A percentile compares a stretch with the other conserved stretches of the same genome.
Evolutionary conservation across 2,888 invertebrate genomes (phyloP).

Genomic region (Lacanobia wlatinum): DNA sequence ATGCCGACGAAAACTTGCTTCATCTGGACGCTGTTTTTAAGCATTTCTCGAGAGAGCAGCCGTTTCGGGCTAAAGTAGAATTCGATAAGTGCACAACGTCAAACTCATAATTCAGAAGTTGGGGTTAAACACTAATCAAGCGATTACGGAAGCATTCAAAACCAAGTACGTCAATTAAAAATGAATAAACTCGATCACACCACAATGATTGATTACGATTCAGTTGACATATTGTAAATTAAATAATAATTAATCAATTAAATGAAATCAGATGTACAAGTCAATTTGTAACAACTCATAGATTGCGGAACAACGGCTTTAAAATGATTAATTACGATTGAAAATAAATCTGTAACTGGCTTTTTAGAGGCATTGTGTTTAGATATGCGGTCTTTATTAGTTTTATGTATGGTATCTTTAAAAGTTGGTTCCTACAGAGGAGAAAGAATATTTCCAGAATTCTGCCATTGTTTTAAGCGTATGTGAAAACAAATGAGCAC

Average conservation of each 20-base stretch:
- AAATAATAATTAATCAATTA: constrained; percentile 62
- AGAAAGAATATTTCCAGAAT: no score
- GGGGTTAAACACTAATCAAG: constrained; percentile 11
- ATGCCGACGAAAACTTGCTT: no score
- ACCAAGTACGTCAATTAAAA: constrained; percentile 27
- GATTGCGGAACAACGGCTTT: constrained; percentile 28
- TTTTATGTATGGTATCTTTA: not conserved
- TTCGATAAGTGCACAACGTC: no score
- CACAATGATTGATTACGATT: constrained; percentile 53
- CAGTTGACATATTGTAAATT: constrained; percentile 48
- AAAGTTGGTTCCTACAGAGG: no score
- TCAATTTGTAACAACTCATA: constrained; percentile 52
- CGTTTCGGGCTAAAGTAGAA: no score
- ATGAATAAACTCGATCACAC: constrained; percentile 27
- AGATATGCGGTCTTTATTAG: not conserved
- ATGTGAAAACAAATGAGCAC: no score
- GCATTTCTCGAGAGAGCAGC: no score
- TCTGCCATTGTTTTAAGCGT: no score
- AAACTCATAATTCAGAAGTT: not conserved
- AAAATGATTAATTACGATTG: constrained; percentile 53
- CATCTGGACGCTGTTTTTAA: no score
- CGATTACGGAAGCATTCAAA: constrained; percentile 49
- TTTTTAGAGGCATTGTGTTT: not conserved
- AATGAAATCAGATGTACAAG: constrained; percentile 49
- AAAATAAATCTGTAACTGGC: constrained; percentile 30